Percentiles rank a stretch among this genome's conserved stretches.
Conservation (phyloP, 2,113 vertebrate species). For the Candoia aspera region DNA sequence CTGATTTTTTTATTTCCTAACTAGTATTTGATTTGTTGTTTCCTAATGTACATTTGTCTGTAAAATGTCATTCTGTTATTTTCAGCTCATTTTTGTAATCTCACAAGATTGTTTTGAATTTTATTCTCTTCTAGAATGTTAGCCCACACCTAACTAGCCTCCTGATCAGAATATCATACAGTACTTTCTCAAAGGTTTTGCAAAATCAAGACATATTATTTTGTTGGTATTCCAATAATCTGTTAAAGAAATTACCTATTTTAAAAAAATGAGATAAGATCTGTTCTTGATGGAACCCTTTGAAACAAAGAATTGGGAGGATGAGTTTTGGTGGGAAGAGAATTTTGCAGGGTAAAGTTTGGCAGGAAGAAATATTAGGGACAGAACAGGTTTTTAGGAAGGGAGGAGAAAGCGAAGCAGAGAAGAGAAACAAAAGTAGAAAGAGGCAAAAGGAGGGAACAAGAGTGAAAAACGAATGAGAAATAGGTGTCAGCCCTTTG, state of each 20-base stretch:
- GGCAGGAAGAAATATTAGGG: too few species aligned
- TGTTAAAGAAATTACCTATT: neutral
- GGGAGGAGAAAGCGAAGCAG: neutral
- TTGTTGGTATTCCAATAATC: neutral
- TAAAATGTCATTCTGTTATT: neutral
- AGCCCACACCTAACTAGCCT: neutral
- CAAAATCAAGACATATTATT: neutral
- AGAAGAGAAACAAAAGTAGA: neutral
- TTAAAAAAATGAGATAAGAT: too few species aligned
- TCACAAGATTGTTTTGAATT: neutral
- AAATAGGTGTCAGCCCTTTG: neutral
- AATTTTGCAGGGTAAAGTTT: too few species aligned
- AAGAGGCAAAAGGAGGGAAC: neutral
- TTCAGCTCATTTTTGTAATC: neutral
- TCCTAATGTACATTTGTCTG: neutral
- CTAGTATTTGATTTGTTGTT: neutral
- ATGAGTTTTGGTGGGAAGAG: too few species aligned
- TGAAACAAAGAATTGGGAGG: too few species aligned
- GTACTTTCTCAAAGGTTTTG: neutral
- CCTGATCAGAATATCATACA: neutral
- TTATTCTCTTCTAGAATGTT: neutral
- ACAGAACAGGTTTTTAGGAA: neutral
- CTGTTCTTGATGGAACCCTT: too few species aligned
- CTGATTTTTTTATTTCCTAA: neutral
- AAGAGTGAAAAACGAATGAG: neutral